Evolutionary conservation across 2,797 vertebrate genomes (phyloP), one percentile per base, ranked within the genome.

Genomic region (Synanceia verrucosa): DNA sequence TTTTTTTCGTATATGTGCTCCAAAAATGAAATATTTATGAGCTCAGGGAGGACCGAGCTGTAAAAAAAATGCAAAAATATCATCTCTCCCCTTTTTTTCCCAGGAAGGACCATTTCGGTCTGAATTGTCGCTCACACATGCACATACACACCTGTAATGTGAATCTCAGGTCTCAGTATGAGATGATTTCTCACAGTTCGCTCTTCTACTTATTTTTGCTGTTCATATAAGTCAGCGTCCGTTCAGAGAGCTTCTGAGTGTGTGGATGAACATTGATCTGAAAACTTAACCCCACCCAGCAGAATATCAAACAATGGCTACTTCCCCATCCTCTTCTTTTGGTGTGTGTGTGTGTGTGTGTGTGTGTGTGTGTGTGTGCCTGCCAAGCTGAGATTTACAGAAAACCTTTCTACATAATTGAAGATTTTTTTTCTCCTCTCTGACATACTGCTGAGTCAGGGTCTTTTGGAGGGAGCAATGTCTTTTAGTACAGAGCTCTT

Each of bases 391-490:
- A 89, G 89, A 92, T 91, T 93, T 94, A 90, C 84, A 85, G 89
- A 86, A 87, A 92, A 77, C 90, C 93, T 94, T 92, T 94, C 89
- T 93, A 88, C 89, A 92, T 94, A 94, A 94, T 93, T 94, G 88
- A 92, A 89, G 73, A 41, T 70, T 81, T 81, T 82, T 81, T 58
- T 51, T 16, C 57, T 74, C 69, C 59, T 53, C 70, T 75, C 63
- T 81, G 81, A 86, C 89, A 88, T 86, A 84, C 76, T 65, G 93
- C 93, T 93, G 93, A 88, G 89, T 93, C 91, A 93, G 89, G 51
- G 33, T 81, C 65, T 85, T 83, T 76, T 57, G 66, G 70, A 86
- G 76, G 60, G 79, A 80, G 84, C 73, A 46, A 66, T 89, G 84
- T 86, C 86, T 87, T 73, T 82, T 80, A 70, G 64, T 74, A 58